phyloP scores from a whole-genome alignment of 2,888 invertebrate genomes.

The Capitulum mitella region DNA sequence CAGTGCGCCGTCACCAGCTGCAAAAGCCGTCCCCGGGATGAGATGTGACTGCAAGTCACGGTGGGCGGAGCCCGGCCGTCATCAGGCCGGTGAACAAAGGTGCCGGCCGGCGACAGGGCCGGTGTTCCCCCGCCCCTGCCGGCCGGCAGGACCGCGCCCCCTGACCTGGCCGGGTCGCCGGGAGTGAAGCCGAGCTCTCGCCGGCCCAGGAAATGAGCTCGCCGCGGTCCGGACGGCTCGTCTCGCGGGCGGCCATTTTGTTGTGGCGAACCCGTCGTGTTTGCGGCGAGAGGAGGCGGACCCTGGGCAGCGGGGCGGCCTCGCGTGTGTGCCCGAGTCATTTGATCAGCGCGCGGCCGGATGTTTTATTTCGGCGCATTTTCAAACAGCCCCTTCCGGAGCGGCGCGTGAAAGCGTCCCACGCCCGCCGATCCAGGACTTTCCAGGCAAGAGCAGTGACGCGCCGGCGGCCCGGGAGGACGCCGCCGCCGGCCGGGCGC shows the following conservation, averaged over 20 bases:
- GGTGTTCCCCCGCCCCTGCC: not conserved
- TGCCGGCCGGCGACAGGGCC: not conserved
- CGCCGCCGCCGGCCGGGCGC: too few species aligned
- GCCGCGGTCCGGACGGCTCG: not conserved
- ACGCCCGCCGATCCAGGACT: not conserved
- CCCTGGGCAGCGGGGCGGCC: not conserved
- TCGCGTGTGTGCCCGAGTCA: not conserved
- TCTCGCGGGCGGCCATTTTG: not conserved
- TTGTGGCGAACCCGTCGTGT: not conserved
- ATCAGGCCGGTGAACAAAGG: not conserved
- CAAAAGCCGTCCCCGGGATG: not conserved
- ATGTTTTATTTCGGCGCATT: constrained; percentile 4
- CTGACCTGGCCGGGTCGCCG: not conserved
- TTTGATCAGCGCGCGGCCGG: not conserved
- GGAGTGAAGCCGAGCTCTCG: not conserved
- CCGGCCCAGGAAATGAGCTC: not conserved
- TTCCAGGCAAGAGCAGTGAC: not conserved
- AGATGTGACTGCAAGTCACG: constrained; percentile 8
- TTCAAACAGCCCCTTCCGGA: not conserved
- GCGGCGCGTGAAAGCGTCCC: not conserved
- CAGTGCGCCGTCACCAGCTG: not conserved
- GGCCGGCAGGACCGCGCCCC: not conserved
- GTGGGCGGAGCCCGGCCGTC: not conserved
- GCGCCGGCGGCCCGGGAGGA: too few species aligned
- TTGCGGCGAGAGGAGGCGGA: not conserved